phyloP scores from a whole-genome alignment of 2,797 vertebrate genomes.

The Fringilla coelebs region DNA sequence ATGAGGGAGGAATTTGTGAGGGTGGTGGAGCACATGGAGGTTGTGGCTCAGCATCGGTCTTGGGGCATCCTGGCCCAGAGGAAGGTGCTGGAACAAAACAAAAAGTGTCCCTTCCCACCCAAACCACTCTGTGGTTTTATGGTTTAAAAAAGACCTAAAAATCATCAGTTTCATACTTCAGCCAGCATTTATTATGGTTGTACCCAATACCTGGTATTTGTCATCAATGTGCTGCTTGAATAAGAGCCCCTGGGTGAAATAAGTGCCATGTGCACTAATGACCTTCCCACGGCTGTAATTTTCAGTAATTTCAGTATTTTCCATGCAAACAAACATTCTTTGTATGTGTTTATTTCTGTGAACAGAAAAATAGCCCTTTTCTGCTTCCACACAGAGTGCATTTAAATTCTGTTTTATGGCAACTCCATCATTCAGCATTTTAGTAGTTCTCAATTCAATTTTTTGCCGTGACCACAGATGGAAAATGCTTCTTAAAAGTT shows the following conservation, averaged over 20 bases:
- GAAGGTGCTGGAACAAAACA: neutral
- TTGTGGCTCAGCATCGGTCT: accelerated
- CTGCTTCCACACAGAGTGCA: neutral
- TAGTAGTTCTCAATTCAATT: neutral
- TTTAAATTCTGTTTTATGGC: neutral
- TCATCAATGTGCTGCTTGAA: neutral
- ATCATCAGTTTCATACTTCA: accelerated
- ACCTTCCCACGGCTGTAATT: neutral
- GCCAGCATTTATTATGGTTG: neutral
- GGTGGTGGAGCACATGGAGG: neutral
- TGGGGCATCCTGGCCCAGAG: neutral
- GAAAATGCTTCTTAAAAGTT: neutral
- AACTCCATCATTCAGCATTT: neutral
- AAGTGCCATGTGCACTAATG: neutral
- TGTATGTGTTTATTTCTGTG: neutral
- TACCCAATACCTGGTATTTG: neutral
- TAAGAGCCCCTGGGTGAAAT: neutral
- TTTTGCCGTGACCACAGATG: neutral
- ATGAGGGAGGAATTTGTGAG: neutral
- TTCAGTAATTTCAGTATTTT: neutral
- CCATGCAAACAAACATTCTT: neutral
- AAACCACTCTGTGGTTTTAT: neutral
- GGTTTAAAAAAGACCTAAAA: accelerated
- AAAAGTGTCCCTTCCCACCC: neutral
- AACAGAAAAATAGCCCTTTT: neutral